phyloP scores from a whole-genome alignment of 2,888 invertebrate species.

The Athripsodes cinereus region DNA sequence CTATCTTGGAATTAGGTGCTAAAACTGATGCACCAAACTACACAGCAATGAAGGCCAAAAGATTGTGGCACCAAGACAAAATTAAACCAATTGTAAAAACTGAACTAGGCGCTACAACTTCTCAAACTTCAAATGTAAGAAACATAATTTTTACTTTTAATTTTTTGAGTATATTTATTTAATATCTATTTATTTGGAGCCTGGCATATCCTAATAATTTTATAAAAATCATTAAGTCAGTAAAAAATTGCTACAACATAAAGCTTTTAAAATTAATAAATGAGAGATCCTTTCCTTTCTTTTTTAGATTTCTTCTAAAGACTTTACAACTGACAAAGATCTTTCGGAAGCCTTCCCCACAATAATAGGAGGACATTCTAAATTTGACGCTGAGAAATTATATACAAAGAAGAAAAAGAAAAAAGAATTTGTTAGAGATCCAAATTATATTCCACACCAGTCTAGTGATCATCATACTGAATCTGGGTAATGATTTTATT shows the following conservation, averaged over 20 bases:
- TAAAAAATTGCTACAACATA: not conserved
- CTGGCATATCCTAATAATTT: no score
- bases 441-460: constrained; percentile 82
- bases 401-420: constrained; percentile 44
- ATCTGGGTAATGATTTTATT: constrained; percentile 53
- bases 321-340: constrained; percentile 44
- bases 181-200: no score
- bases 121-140: not conserved
- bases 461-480: constrained; percentile 83
- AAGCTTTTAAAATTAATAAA: not conserved
- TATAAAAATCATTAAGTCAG: not conserved
- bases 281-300: not conserved
- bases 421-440: constrained; percentile 56
- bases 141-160: not conserved
- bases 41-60: constrained; percentile 82
- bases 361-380: constrained; percentile 25
- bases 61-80: constrained; percentile 62
- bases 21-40: constrained; percentile 73
- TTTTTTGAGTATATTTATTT: not conserved
- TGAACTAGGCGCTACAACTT: constrained; percentile 29
- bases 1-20: constrained; percentile 87
- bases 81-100: constrained; percentile 45
- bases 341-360: constrained; percentile 22
- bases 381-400: constrained; percentile 25
- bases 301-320: constrained; percentile 35